phyloP scores from a whole-genome alignment of 2,113 vertebrate genomes.

The Geococcyx californianus region DNA sequence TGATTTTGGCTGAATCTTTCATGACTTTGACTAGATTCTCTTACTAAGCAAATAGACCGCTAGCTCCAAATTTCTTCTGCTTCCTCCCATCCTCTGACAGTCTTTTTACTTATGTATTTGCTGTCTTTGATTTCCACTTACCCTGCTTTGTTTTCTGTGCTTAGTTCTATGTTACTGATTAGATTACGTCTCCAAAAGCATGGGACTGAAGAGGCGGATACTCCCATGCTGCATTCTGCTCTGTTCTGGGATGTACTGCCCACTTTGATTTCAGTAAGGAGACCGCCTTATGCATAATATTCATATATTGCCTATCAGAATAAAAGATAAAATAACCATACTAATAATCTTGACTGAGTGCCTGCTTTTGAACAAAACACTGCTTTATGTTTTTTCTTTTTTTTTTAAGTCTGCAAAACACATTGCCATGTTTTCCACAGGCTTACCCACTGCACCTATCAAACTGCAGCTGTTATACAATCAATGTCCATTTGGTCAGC shows the following conservation, averaged over 20 bases:
- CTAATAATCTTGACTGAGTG: background rate
- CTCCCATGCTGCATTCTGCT: background rate
- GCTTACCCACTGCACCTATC: slow-evolving; percentile 49
- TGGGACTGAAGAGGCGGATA: background rate
- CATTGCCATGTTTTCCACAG: slow-evolving; percentile 40
- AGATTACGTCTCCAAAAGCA: background rate
- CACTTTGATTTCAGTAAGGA: background rate
- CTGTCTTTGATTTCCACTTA: background rate
- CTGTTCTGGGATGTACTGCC: background rate
- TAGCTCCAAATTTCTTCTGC: background rate
- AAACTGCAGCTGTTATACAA: slow-evolving; percentile 47
- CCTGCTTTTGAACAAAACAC: background rate
- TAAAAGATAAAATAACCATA: background rate
- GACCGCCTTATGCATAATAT: background rate
- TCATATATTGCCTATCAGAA: background rate
- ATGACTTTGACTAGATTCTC: slow-evolving; percentile 34
- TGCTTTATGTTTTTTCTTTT: background rate
- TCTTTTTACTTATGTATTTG: background rate
- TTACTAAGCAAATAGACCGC: slow-evolving; percentile 25
- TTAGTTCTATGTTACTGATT: background rate
- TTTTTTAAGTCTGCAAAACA: slow-evolving; percentile 20
- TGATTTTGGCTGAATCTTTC: slow-evolving; percentile 36
- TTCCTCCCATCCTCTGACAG: background rate
- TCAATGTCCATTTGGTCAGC: slow-evolving; percentile 55
- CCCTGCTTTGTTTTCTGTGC: background rate